Evolutionary conservation across 2,113 vertebrate genomes (phyloP).

Genomic region (Cyprinodon brontotheroides): DNA sequence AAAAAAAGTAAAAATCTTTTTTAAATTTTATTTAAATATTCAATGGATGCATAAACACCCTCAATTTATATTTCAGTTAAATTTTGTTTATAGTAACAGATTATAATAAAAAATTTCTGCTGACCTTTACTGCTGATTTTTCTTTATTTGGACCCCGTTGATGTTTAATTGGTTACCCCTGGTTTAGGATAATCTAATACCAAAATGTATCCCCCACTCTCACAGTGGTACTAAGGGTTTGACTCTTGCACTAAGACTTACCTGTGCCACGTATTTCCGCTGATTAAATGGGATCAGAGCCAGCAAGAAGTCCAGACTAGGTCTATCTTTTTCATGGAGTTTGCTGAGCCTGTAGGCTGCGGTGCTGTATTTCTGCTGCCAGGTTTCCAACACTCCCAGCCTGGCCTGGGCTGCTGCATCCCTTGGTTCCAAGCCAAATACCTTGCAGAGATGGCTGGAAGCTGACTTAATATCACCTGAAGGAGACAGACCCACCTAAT

Average conservation of each 20-base stretch:
- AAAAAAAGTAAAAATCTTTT: too few species aligned
- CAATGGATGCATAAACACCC: too few species aligned
- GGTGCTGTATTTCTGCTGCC: constrained; percentile 69
- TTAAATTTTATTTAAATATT: too few species aligned
- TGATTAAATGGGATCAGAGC: constrained; percentile 78
- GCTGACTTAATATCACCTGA: constrained; percentile 81
- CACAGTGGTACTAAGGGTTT: too few species aligned
- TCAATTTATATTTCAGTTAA: too few species aligned
- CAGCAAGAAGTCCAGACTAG: constrained; percentile 81
- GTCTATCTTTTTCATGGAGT: constrained; percentile 80
- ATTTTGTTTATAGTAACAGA: too few species aligned
- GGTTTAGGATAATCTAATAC: too few species aligned
- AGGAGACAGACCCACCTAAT: constrained; percentile 11
- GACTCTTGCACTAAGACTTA: constrained; percentile 50
- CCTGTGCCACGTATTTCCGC: constrained; percentile 81
- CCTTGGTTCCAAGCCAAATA: constrained; percentile 76
- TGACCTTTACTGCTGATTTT: too few species aligned
- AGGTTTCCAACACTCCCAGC: constrained; percentile 84
- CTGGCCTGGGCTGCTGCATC: constrained; percentile 80
- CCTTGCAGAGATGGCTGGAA: constrained; percentile 73
- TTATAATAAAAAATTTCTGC: too few species aligned
- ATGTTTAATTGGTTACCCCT: too few species aligned
- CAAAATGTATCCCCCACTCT: too few species aligned
- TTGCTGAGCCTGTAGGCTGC: constrained; percentile 80
- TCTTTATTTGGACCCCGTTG: too few species aligned